Percentiles rank a stretch among this genome's conserved stretches.
Conservation (phyloP, 2,113 vertebrate genomes). For the Ranitomeya imitator region DNA sequence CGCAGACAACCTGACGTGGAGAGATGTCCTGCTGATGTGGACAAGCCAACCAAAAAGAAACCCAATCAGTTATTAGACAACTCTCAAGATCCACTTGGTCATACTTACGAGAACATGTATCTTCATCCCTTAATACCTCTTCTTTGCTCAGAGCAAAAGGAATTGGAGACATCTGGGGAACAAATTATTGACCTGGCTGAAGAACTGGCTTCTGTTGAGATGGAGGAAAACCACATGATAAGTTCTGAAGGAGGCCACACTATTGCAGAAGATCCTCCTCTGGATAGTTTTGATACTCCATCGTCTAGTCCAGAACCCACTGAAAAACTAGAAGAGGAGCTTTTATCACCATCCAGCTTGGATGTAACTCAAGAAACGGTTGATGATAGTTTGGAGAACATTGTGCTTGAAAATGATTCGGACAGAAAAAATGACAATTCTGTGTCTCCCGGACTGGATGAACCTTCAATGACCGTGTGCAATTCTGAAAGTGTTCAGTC, state of each 20-base stretch:
- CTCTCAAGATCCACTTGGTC: constrained; percentile 72
- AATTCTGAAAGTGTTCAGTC: neutral
- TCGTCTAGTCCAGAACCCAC: constrained; percentile 56
- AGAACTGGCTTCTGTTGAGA: constrained; percentile 62
- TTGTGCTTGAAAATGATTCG: constrained; percentile 40
- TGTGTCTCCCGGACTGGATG: neutral
- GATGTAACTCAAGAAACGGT: constrained; percentile 49
- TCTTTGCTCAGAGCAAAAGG: constrained; percentile 64
- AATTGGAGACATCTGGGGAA: constrained; percentile 68
- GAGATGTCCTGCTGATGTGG: constrained; percentile 65
- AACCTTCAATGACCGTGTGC: neutral
- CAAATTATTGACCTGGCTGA: constrained; percentile 70
- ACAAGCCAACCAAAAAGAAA: constrained; percentile 68
- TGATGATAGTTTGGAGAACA: neutral
- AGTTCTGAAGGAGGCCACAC: constrained; percentile 23
- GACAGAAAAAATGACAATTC: neutral
- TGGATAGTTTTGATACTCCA: constrained; percentile 62
- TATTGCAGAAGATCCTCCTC: constrained; percentile 53
- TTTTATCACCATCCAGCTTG: neutral
- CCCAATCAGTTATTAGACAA: constrained; percentile 49
- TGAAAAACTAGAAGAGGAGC: constrained; percentile 58
- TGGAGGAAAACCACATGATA: constrained; percentile 65
- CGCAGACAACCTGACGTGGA: constrained; percentile 71
- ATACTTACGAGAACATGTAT: constrained; percentile 64
- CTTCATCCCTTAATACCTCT: constrained; percentile 70